Percentiles rank a stretch among this genome's conserved stretches.
These are phyloP conservation scores for Notiomystis cincta DNA, from an alignment of 2,113 vertebrate species.

Conservation along the genomic window DNA sequence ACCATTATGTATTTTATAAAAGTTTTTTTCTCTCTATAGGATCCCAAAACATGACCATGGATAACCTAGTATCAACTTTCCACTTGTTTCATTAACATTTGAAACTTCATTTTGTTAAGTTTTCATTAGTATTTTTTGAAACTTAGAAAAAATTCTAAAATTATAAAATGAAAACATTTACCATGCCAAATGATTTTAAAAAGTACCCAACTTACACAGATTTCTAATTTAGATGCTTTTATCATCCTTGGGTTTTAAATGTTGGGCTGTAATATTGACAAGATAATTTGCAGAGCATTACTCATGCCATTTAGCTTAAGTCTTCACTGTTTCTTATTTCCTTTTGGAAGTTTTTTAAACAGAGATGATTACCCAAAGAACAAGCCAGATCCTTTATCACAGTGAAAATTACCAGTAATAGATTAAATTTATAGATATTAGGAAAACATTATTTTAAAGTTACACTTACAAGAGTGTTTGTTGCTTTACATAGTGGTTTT, in stretches of 20 bases:
- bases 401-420: background rate
- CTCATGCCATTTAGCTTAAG: background rate
- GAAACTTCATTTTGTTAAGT: background rate
- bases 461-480: background rate
- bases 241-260: background rate
- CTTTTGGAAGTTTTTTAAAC: conserved; percentile 29
- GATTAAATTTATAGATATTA: conserved; percentile 11
- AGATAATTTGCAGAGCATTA: conserved; percentile 40
- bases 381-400: background rate
- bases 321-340: conserved; percentile 11
- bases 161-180: background rate
- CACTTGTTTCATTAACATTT: background rate
- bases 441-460: background rate
- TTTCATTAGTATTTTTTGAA: background rate
- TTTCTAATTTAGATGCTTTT: conserved; percentile 5
- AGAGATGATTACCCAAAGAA: background rate
- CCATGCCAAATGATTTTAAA: background rate
- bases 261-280: conserved; percentile 1
- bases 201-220: background rate
- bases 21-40: background rate
- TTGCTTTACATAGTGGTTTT: background rate
- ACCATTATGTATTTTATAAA: background rate
- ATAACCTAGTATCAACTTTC: background rate
- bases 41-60: background rate
- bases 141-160: background rate